Conservation (phyloP, 2,113 vertebrate species). For the Stigmatopora argus region DNA sequence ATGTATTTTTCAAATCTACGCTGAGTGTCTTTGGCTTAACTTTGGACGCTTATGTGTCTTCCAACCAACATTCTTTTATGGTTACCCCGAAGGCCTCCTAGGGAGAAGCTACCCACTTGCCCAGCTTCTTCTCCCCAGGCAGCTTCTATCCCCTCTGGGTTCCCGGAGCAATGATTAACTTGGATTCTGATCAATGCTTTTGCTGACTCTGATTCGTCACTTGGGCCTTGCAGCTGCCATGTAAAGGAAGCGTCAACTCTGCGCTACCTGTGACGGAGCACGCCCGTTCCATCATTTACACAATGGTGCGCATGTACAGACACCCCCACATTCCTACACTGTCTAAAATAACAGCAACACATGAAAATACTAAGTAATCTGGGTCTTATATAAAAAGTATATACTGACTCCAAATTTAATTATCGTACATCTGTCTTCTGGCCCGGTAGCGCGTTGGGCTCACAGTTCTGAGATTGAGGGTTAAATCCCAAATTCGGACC, state of each 20-base stretch:
- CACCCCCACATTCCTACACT: neutral
- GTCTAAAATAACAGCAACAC: slow-evolving; percentile 14
- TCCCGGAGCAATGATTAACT: slow-evolving; percentile 76
- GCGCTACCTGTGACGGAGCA: slow-evolving; percentile 58
- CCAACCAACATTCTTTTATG: slow-evolving; percentile 44
- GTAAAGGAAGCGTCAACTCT: slow-evolving; percentile 75
- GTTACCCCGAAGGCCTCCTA: slow-evolving; percentile 41
- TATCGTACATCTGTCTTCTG: neutral
- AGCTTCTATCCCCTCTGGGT: slow-evolving; percentile 54
- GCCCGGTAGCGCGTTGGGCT: no score
- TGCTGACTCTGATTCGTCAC: slow-evolving; percentile 77
- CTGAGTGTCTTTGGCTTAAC: slow-evolving; percentile 6
- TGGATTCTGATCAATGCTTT: slow-evolving; percentile 72
- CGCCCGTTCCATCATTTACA: slow-evolving; percentile 64
- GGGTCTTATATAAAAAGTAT: neutral
- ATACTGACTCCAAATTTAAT: neutral
- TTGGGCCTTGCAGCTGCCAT: slow-evolving; percentile 71
- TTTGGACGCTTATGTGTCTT: slow-evolving; percentile 13
- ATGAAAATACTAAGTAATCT: neutral
- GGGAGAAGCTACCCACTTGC: slow-evolving; percentile 52
- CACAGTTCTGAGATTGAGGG: no score
- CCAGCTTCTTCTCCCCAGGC: slow-evolving; percentile 54
- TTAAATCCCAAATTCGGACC: no score
- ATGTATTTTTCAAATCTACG: slow-evolving; percentile 3
- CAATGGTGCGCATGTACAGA: slow-evolving; percentile 6